Percentiles rank a stretch among this genome's conserved stretches.
Evolutionary conservation across 2,888 invertebrate genomes (phyloP).

Genomic region (Pristionchus mayeri): DNA sequence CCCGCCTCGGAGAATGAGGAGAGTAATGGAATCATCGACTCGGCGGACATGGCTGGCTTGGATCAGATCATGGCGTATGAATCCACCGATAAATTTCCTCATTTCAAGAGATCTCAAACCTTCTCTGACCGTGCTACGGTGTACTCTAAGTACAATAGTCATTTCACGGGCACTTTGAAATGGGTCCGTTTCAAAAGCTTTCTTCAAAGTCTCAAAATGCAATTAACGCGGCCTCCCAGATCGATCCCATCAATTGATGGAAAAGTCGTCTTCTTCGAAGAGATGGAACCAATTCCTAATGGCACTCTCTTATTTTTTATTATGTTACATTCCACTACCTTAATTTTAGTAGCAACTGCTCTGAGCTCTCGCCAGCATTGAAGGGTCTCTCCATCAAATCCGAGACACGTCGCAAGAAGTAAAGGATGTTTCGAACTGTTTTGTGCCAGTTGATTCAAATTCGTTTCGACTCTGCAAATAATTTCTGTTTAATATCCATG

Average conservation of each 20-base stretch:
- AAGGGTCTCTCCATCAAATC: constrained; percentile 40
- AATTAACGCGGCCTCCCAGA: background rate
- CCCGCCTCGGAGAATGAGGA: too few relatives aligned
- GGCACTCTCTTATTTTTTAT: background rate
- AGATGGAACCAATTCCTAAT: background rate
- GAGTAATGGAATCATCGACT: too few relatives aligned
- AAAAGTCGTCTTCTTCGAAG: background rate
- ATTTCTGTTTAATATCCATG: background rate
- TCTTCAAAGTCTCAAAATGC: background rate
- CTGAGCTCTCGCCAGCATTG: constrained; percentile 45
- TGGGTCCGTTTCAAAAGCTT: background rate
- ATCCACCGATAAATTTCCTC: too few relatives aligned
- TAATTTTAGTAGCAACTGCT: constrained; percentile 36
- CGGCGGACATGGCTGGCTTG: too few relatives aligned
- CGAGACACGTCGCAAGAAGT: constrained; percentile 45
- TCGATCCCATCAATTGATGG: background rate
- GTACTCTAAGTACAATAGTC: too few relatives aligned
- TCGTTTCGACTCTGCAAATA: background rate
- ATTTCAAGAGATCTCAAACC: too few relatives aligned
- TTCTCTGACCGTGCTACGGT: too few relatives aligned
- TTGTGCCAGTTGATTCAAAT: background rate
- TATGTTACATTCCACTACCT: background rate
- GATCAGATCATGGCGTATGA: too few relatives aligned
- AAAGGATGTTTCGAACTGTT: background rate
- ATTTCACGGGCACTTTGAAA: too few relatives aligned